These are phyloP conservation scores for Samia ricini DNA, from an alignment of 1,140 invertebrate species.

Conservation along the genomic window DNA sequence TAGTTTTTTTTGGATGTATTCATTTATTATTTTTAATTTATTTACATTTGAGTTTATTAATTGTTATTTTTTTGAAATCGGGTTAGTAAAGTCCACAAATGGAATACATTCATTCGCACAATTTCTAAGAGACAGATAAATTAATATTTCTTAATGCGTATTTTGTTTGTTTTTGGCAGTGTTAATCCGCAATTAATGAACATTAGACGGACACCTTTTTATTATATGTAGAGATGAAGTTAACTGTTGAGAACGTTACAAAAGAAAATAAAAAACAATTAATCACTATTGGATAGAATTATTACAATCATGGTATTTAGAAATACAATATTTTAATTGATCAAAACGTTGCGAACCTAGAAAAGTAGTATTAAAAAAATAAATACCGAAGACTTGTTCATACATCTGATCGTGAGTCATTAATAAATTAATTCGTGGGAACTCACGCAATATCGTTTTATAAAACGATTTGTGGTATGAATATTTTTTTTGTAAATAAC, in stretches of 20 bases:
- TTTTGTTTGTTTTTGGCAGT: too few relatives aligned
- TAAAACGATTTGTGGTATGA: constrained; percentile 22
- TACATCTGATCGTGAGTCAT: constrained; percentile 21
- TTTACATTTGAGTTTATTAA: not conserved
- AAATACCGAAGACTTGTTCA: not conserved
- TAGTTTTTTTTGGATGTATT: constrained; percentile 17
- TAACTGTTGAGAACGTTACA: too few relatives aligned
- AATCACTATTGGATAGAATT: too few relatives aligned
- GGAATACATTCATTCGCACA: not conserved
- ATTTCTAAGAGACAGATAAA: not conserved
- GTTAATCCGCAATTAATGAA: too few relatives aligned
- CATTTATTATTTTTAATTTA: not conserved
- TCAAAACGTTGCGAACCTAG: too few relatives aligned
- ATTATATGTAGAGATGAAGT: too few relatives aligned
- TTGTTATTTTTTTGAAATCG: not conserved
- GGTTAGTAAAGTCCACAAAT: not conserved
- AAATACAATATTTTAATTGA: too few relatives aligned
- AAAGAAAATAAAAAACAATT: too few relatives aligned
- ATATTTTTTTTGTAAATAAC: not conserved
- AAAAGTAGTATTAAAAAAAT: not conserved
- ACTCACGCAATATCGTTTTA: constrained; percentile 9
- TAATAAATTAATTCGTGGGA: constrained; percentile 21
- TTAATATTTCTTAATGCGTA: not conserved
- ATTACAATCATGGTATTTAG: too few relatives aligned
- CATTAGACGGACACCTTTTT: too few relatives aligned